Percentiles rank a stretch among this genome's conserved stretches.
Evolutionary conservation across 2,888 invertebrate genomes (phyloP).

Genomic region (Diploptera punctata): DNA sequence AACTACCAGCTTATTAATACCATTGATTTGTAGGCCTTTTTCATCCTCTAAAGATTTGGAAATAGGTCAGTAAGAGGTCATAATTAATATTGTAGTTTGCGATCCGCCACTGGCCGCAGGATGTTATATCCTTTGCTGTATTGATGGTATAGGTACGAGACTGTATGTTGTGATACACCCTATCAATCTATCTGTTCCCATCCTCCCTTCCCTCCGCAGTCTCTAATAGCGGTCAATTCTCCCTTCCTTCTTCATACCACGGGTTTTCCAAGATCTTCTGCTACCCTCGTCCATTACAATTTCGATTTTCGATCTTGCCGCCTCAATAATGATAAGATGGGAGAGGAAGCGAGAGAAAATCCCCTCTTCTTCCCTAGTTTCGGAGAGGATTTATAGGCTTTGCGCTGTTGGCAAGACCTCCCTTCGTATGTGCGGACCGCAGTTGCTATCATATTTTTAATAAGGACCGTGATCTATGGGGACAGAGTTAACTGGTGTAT

Average conservation of each 20-base stretch:
- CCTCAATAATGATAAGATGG: slow-evolving; percentile 28
- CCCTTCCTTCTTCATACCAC: neutral
- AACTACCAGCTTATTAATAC: too few species aligned
- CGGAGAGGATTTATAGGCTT: slow-evolving; percentile 8
- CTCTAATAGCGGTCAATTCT: slow-evolving; percentile 19
- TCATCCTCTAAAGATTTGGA: too few species aligned
- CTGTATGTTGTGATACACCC: neutral
- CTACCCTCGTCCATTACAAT: neutral
- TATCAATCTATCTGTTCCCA: neutral
- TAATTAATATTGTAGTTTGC: too few species aligned
- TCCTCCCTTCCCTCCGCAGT: neutral
- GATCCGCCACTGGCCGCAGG: too few species aligned
- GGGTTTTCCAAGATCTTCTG: neutral
- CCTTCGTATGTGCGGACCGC: neutral
- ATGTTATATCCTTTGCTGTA: neutral
- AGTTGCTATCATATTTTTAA: slow-evolving; percentile 24
- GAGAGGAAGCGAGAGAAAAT: neutral
- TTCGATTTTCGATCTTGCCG: slow-evolving; percentile 6
- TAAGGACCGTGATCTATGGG: slow-evolving; percentile 17
- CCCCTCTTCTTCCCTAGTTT: neutral
- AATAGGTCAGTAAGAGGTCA: too few species aligned
- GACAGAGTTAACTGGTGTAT: neutral
- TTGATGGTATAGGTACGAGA: neutral
- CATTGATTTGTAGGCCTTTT: too few species aligned
- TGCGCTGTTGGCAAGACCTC: neutral